These are phyloP conservation scores for Trinectes maculatus DNA, from an alignment of 2,113 vertebrate genomes.

Conservation along the genomic window DNA sequence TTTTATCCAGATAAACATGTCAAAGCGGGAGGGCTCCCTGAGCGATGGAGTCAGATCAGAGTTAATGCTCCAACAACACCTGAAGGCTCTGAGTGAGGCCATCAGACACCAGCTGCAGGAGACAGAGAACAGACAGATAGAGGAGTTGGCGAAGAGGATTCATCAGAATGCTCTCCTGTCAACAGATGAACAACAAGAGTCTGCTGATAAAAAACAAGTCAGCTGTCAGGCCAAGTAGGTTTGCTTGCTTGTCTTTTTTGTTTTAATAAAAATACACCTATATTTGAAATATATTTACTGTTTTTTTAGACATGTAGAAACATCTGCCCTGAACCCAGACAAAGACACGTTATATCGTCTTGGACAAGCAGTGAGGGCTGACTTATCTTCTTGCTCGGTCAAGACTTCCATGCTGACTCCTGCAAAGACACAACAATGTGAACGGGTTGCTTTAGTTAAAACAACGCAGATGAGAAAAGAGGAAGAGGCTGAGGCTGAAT, in stretches of 20 bases:
- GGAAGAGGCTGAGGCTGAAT: constrained; percentile 86
- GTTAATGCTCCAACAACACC: constrained; percentile 63
- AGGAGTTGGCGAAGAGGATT: constrained; percentile 75
- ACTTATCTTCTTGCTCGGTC: constrained; percentile 67
- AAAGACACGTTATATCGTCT: constrained; percentile 48
- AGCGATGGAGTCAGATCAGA: constrained; percentile 58
- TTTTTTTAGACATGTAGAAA: constrained; percentile 30
- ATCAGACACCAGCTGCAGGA: constrained; percentile 75
- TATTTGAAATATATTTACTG: neutral
- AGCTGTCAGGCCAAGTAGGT: constrained; percentile 56
- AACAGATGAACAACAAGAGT: constrained; percentile 19
- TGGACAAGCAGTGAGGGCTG: constrained; percentile 61
- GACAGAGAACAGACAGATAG: constrained; percentile 55
- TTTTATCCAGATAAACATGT: constrained; percentile 57
- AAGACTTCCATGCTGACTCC: constrained; percentile 72
- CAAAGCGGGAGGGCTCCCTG: constrained; percentile 57
- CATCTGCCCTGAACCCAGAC: constrained; percentile 73
- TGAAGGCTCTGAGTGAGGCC: constrained; percentile 71
- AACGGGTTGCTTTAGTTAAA: constrained; percentile 56
- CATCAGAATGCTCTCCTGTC: constrained; percentile 62
- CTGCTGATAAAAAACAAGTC: constrained; percentile 58
- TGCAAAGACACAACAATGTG: constrained; percentile 75
- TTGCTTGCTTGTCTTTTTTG: neutral
- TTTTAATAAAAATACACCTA: neutral
- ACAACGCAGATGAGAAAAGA: constrained; percentile 72